These are phyloP conservation scores for Anagrus nilaparvatae DNA, from an alignment of 1,140 invertebrate species.

Conservation along the genomic window DNA sequence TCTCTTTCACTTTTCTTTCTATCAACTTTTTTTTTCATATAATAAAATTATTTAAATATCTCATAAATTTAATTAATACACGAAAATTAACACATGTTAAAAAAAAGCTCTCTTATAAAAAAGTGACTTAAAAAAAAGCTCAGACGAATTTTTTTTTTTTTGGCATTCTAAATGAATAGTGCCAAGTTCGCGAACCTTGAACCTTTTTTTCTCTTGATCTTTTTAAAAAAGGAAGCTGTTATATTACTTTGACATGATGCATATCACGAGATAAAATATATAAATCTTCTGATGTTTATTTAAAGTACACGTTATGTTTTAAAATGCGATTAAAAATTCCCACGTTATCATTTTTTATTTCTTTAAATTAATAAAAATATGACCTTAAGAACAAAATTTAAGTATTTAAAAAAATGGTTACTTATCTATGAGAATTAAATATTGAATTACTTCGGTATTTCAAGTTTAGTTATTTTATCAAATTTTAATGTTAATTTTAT, in stretches of 20 bases:
- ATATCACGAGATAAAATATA: neutral
- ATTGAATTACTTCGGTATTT: too few relatives aligned
- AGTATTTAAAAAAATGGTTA: too few relatives aligned
- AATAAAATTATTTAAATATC: too few relatives aligned
- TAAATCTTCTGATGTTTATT: neutral
- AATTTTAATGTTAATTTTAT: too few relatives aligned
- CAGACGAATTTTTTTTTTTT: neutral
- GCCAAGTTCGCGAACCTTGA: constrained; percentile 36
- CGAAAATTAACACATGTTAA: constrained; percentile 12
- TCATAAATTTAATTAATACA: too few relatives aligned
- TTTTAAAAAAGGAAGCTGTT: constrained; percentile 23
- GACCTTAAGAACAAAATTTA: too few relatives aligned
- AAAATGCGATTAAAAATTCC: too few relatives aligned
- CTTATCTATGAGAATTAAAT: too few relatives aligned
- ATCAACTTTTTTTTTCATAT: neutral
- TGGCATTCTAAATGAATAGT: constrained; percentile 19
- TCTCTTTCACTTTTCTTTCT: constrained; percentile 1
- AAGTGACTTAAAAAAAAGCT: neutral
- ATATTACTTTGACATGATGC: neutral
- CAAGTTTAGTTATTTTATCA: too few relatives aligned
- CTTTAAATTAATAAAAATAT: too few relatives aligned
- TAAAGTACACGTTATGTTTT: too few relatives aligned
- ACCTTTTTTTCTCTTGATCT: constrained; percentile 23
- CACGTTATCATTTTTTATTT: neutral
- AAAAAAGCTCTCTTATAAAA: neutral